These are phyloP conservation scores for Acanthosepion pharaonis DNA, from an alignment of 2,888 invertebrate genomes.

Conservation along the genomic window DNA sequence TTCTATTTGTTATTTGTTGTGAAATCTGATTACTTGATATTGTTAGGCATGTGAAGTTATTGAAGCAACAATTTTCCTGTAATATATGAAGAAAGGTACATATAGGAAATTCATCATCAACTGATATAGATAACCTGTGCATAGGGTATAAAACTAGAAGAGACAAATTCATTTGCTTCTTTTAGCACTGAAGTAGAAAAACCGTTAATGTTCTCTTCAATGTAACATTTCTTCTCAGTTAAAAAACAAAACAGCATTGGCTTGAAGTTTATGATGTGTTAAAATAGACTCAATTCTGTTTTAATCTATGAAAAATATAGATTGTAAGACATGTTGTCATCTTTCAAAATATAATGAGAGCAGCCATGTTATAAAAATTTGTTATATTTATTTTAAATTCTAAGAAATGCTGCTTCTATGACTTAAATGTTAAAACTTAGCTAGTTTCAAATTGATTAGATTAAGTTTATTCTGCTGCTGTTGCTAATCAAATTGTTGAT, in stretches of 20 bases:
- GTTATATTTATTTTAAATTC: neutral
- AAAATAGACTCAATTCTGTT: neutral
- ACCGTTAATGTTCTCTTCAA: neutral
- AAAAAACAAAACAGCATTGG: neutral
- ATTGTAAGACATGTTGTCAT: neutral
- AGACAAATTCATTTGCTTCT: neutral
- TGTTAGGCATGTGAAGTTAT: conserved; percentile 33
- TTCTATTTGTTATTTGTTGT: conserved; percentile 9
- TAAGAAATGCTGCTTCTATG: neutral
- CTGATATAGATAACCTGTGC: neutral
- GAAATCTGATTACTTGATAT: neutral
- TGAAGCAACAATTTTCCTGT: conserved; percentile 14
- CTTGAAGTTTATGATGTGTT: neutral
- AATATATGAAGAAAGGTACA: neutral
- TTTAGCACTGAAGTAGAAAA: neutral
- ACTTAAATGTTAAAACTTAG: neutral
- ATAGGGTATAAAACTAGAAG: neutral
- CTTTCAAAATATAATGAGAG: neutral
- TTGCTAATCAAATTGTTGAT: neutral
- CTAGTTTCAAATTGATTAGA: neutral
- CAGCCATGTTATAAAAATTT: neutral
- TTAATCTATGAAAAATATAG: neutral
- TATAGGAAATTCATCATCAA: neutral
- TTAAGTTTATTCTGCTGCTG: neutral
- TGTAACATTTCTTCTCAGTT: neutral